A percentile compares a stretch with the other conserved stretches of the same genome.
These are phyloP conservation scores for Paraplagusia blochii DNA, from an alignment of 2,113 vertebrate species.

Conservation along the genomic window DNA sequence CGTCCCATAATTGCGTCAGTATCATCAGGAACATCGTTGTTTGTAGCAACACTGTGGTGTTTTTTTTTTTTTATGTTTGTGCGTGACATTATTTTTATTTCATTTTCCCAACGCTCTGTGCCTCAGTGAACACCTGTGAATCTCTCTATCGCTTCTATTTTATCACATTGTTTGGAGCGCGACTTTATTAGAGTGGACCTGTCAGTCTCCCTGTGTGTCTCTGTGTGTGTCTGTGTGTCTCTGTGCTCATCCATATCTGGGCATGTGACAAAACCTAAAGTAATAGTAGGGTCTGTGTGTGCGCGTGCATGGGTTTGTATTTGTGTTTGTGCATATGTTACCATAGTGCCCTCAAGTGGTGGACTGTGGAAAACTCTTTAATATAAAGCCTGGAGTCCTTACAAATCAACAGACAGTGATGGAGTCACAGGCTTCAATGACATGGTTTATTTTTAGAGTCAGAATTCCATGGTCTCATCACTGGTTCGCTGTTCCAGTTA, in stretches of 20 bases:
- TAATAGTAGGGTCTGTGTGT: slow-evolving; percentile 6
- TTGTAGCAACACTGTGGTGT: slow-evolving; percentile 10
- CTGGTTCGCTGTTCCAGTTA: slow-evolving; percentile 71
- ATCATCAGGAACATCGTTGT: slow-evolving; percentile 36
- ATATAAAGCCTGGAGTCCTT: slow-evolving; percentile 29
- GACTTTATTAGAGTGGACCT: slow-evolving; percentile 68
- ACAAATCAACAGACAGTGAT: slow-evolving; percentile 11
- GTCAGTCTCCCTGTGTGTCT: slow-evolving; percentile 25
- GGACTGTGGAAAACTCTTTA: slow-evolving; percentile 5
- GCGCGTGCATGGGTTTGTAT: not conserved
- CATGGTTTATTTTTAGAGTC: slow-evolving; percentile 75
- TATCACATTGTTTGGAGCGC: slow-evolving; percentile 67
- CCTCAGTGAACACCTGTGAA: slow-evolving; percentile 52
- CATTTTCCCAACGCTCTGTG: slow-evolving; percentile 30
- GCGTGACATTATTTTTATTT: too few relatives aligned
- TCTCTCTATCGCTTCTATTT: slow-evolving; percentile 56
- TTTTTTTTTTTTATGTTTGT: too few relatives aligned
- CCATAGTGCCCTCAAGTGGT: slow-evolving; percentile 66
- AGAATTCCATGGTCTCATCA: slow-evolving; percentile 74
- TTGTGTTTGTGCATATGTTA: slow-evolving; percentile 31
- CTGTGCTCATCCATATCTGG: not conserved
- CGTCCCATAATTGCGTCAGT: too few relatives aligned
- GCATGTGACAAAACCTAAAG: not conserved
- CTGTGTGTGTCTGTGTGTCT: slow-evolving; percentile 17
- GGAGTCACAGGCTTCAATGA: slow-evolving; percentile 58